Conservation (phyloP, 2,888 invertebrate species). For the Adelognathus sp. region DNA sequence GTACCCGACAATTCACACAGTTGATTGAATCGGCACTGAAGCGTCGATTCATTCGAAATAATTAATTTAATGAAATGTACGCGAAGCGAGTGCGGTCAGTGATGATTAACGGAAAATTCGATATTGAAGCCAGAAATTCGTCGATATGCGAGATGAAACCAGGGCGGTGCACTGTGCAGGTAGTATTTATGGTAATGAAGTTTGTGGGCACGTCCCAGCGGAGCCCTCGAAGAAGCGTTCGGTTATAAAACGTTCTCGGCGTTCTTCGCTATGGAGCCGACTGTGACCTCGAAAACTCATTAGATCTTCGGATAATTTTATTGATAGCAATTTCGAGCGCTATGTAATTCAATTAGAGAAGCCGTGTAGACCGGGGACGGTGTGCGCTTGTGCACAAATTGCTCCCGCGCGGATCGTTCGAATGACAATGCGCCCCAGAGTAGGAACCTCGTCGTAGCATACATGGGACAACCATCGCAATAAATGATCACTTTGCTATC, state of each 20-base stretch:
- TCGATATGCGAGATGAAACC: neutral
- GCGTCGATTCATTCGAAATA: neutral
- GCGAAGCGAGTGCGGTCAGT: neutral
- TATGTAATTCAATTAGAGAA: slow-evolving; percentile 9
- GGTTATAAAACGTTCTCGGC: neutral
- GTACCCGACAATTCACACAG: neutral
- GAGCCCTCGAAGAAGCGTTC: neutral
- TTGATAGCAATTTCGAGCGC: slow-evolving; percentile 17
- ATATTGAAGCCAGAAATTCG: neutral
- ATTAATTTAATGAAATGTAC: neutral
- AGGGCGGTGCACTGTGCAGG: neutral
- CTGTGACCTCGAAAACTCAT: neutral
- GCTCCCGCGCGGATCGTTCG: neutral
- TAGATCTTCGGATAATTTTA: slow-evolving; percentile 18
- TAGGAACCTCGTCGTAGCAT: neutral
- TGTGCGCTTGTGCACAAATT: neutral
- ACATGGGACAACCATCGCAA: slow-evolving; percentile 9
- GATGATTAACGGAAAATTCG: neutral
- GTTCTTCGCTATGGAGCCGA: neutral
- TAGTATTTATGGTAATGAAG: neutral
- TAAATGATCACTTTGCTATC: neutral
- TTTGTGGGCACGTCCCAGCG: neutral
- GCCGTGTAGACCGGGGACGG: neutral
- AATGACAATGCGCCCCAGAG: neutral
- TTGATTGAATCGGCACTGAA: neutral